A percentile compares a stretch with the other conserved stretches of the same genome.
phyloP scores from a whole-genome alignment of 1,140 invertebrate species.

The Hycleus phaleratus region DNA sequence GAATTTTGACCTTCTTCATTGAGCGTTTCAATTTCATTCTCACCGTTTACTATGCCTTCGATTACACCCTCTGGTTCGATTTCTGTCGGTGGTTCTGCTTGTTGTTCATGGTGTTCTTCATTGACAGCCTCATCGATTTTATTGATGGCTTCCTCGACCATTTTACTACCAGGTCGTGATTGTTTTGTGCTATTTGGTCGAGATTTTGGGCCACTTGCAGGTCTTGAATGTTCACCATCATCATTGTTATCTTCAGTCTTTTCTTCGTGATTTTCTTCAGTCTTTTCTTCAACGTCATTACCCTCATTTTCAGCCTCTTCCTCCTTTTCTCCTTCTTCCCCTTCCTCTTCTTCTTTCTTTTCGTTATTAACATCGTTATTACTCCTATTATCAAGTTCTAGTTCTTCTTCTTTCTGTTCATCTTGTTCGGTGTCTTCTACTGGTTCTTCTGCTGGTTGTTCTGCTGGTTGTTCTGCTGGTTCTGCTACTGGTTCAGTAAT shows the following conservation, averaged over 20 bases:
- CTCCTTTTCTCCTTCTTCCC: slow-evolving; percentile 35
- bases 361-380: neutral
- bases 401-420: slow-evolving; percentile 20
- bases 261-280: slow-evolving; percentile 1
- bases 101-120: slow-evolving; percentile 33
- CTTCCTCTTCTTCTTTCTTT: slow-evolving; percentile 18
- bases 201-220: neutral
- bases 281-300: slow-evolving; percentile 17
- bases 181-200: neutral
- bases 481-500: neutral
- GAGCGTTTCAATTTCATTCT: slow-evolving; percentile 52
- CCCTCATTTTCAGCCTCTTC: slow-evolving; percentile 2
- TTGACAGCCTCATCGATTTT: neutral
- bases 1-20: slow-evolving; percentile 46
- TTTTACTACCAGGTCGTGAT: neutral
- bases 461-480: neutral
- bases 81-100: slow-evolving; percentile 7
- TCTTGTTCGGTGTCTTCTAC: slow-evolving; percentile 24
- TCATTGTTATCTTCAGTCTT: slow-evolving; percentile 8
- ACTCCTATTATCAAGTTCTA: slow-evolving; percentile 1
- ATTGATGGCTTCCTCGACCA: neutral
- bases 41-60: slow-evolving; percentile 55
- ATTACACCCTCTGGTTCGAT: slow-evolving; percentile 47
- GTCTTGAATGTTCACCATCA: neutral
- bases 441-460: slow-evolving; percentile 26